Percentiles rank a stretch among this genome's conserved stretches.
Conservation (phyloP, 2,113 vertebrate genomes). For the Ondatra zibethicus region DNA sequence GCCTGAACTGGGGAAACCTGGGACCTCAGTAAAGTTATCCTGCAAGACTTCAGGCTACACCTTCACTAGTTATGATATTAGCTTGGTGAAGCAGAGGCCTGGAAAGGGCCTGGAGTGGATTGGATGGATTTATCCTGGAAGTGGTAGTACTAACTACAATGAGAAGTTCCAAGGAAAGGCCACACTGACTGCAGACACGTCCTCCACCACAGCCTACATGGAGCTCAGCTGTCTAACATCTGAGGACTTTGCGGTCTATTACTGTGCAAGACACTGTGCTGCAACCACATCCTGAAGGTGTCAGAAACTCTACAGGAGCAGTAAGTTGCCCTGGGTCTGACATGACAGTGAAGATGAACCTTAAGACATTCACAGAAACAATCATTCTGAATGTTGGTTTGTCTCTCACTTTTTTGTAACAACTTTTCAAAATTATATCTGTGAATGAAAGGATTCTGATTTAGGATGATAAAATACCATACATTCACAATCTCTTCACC, state of each 20-base stretch:
- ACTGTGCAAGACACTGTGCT: background rate
- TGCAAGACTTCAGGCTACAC: background rate
- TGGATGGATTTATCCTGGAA: background rate
- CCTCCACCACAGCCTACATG: background rate
- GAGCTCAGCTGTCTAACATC: background rate
- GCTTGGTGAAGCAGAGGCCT: background rate
- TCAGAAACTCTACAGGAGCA: background rate
- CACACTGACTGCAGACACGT: background rate
- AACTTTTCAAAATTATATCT: no score
- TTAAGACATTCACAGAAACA: background rate
- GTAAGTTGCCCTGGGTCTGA: background rate
- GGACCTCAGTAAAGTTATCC: background rate
- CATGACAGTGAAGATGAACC: background rate
- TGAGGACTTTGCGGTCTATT: background rate
- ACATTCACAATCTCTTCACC: no score
- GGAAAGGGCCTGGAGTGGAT: background rate
- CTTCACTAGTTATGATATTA: no score
- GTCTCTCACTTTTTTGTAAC: no score
- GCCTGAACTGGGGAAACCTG: background rate
- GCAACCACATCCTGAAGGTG: background rate
- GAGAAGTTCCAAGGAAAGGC: background rate
- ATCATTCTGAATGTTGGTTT: no score
- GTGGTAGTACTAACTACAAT: fast-evolving
- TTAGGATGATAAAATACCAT: no score
- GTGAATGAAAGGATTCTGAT: no score